Base-by-base conservation (phyloP, 1,140 invertebrate species). In the Drosophila persimilis region DNA sequence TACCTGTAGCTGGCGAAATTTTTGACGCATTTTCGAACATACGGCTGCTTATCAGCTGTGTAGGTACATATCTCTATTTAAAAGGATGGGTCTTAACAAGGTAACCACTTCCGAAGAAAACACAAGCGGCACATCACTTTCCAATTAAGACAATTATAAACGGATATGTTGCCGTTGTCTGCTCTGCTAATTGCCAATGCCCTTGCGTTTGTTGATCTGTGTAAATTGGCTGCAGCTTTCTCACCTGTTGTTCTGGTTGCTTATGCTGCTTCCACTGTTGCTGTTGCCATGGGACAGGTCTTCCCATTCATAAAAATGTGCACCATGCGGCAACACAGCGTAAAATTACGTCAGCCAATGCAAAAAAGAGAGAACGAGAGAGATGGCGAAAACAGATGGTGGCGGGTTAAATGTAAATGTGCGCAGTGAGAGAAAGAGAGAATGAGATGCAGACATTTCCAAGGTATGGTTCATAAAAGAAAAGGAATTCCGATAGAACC, bases 231-330 rank as follows among this genome's bases (percentile, higher is more conserved):
- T 45, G 24, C 47, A 52, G 57, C 35, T 54, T 63, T 59, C 45
- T 48, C 54, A 74, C 72, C 72, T 74, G 72, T 64, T 70, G 66
- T 55, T 55, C 6, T 20, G 46, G 9, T 46, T 17, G 8, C 20
- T 20, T 1, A 1, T 20, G 20, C 26, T 6, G 8, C 20, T 20
- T 1, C 20, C 2, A 2, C 26, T 6, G 22, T 26, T 48, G 43
- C 44, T 50, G 53, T 47, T 50, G 61, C 20, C 61, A 48, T 56
- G 52, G 31, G 35, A 39, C 20, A 29, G 63, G 57, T 57, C 81
- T 81, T 86, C 77, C 81, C 80, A 85, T 85, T 85, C 81, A 85
- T 81, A 86, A 85, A 85, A 81, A 52, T 59, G 58, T 50, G 81
- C 67, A 74, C 62, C 81, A 81, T 83, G 74, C 65, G 74, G 81